These are phyloP conservation scores for Microplitis mediator DNA, from an alignment of 1,140 invertebrate genomes.

Conservation along the genomic window DNA sequence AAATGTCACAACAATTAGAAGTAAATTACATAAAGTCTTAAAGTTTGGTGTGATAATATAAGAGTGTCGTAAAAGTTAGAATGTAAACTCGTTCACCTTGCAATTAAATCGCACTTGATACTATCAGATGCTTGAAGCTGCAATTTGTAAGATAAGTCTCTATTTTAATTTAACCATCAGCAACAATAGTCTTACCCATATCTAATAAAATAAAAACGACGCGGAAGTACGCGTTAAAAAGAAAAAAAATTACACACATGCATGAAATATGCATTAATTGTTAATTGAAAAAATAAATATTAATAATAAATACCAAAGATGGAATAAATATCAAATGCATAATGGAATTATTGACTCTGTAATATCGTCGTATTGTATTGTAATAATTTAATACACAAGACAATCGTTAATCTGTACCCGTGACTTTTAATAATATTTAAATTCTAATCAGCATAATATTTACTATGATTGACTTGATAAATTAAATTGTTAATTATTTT, in stretches of 20 bases:
- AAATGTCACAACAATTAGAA: no score
- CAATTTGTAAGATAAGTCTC: slow-evolving; percentile 13
- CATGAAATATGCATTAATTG: slow-evolving; percentile 5
- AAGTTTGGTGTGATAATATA: not conserved
- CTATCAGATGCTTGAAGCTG: slow-evolving; percentile 16
- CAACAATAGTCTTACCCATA: no score
- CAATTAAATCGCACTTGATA: slow-evolving; percentile 23
- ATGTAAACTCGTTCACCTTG: slow-evolving; percentile 28
- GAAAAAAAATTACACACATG: not conserved
- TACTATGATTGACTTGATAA: no score
- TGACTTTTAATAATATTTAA: no score
- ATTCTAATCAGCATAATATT: no score
- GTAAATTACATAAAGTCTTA: not conserved
- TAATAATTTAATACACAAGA: no score
- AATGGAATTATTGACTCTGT: not conserved
- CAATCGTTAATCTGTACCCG: no score
- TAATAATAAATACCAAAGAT: not conserved
- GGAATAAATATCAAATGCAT: not conserved
- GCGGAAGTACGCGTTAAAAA: no score
- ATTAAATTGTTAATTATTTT: no score
- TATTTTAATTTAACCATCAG: not conserved
- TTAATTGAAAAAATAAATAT: not conserved
- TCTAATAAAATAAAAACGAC: no score
- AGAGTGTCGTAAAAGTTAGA: slow-evolving; percentile 12
- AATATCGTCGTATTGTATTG: no score